These are phyloP conservation scores for Neodiprion lecontei DNA, from an alignment of 1,140 invertebrate genomes.

Conservation along the genomic window DNA sequence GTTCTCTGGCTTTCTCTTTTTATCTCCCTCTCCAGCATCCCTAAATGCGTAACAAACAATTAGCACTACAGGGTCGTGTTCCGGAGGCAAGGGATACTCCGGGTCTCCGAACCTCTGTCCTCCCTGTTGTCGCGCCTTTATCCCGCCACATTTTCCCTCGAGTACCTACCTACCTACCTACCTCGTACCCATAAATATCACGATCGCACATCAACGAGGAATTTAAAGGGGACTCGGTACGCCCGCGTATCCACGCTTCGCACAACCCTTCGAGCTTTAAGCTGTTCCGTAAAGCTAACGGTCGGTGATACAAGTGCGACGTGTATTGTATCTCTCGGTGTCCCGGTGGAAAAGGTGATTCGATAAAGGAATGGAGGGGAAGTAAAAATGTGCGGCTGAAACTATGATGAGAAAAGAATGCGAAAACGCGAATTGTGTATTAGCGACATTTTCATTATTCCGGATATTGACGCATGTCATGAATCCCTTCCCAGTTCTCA, in stretches of 20 bases:
- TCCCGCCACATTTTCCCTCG: neutral
- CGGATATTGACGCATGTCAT: neutral
- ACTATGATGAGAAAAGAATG: too few species aligned
- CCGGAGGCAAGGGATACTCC: neutral
- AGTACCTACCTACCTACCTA: neutral
- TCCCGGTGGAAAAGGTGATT: too few species aligned
- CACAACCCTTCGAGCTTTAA: neutral
- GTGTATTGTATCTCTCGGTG: too few species aligned
- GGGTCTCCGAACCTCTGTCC: neutral
- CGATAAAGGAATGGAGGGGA: too few species aligned
- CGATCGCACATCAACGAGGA: neutral
- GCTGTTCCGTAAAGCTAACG: too few species aligned
- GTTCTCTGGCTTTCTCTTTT: neutral
- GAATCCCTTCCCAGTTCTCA: neutral
- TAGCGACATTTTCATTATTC: too few species aligned
- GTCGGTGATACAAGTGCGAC: too few species aligned
- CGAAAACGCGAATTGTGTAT: too few species aligned
- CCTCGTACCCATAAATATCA: neutral
- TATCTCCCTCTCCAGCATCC: neutral
- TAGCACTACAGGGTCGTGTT: neutral
- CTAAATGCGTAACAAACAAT: slow-evolving; percentile 1
- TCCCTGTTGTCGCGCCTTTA: neutral
- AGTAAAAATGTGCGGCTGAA: too few species aligned
- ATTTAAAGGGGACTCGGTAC: neutral
- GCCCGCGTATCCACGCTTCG: neutral